These are phyloP conservation scores for Ciconia stormi DNA, from an alignment of 2,113 vertebrate species.

Conservation along the genomic window DNA sequence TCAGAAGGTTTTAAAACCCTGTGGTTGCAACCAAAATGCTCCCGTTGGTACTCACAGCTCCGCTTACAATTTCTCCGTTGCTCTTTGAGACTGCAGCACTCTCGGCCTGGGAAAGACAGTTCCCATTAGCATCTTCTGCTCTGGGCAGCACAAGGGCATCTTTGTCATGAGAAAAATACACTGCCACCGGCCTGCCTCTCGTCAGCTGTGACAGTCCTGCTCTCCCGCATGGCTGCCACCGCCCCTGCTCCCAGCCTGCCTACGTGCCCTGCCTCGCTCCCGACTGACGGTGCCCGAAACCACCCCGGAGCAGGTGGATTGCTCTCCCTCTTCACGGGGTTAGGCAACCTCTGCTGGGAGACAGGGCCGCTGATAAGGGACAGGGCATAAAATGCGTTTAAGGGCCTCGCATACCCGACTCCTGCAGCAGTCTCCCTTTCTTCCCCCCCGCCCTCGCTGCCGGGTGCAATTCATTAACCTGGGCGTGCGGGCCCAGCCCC, in stretches of 20 bases:
- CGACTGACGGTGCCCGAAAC: rapidly evolving
- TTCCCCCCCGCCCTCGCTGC: background rate
- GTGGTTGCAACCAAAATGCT: rapidly evolving
- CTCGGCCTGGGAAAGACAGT: background rate
- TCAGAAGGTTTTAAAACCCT: background rate
- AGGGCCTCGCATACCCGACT: background rate
- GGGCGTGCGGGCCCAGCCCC: conserved; percentile 67
- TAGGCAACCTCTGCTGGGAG: conserved; percentile 69
- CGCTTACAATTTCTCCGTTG: background rate
- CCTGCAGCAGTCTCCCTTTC: background rate
- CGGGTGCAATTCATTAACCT: background rate
- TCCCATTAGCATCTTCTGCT: background rate
- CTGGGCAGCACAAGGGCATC: background rate
- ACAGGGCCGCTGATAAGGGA: conserved; percentile 65
- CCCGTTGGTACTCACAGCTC: background rate
- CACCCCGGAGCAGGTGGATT: background rate
- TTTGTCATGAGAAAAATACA: background rate
- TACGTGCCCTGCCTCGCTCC: background rate
- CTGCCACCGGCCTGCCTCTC: background rate
- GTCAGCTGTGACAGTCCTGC: background rate
- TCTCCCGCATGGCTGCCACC: background rate
- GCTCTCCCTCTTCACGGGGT: conserved; percentile 31
- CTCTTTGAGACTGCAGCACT: background rate
- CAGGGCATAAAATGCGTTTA: conserved; percentile 9
- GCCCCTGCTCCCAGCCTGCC: background rate